A percentile compares a stretch with the other conserved stretches of the same genome.
phyloP scores from a whole-genome alignment of 1,140 invertebrate genomes.

The Meloidogyne floridensis region DNA sequence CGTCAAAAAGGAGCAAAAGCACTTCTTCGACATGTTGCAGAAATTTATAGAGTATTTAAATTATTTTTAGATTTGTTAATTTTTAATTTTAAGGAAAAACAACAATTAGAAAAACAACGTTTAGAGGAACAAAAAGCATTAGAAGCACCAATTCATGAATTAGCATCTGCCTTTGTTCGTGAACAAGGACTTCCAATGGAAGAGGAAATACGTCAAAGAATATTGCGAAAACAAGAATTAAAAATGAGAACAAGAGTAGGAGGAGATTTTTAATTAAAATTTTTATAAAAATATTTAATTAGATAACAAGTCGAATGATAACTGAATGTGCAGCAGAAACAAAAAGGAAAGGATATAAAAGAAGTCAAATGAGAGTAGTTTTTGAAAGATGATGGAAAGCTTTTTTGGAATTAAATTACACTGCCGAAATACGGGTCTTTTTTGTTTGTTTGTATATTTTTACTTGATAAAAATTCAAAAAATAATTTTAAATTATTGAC shows the following conservation, averaged over 20 bases:
- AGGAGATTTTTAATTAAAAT: not conserved
- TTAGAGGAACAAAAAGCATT: not conserved
- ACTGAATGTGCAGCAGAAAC: not conserved
- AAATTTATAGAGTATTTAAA: constrained; percentile 25
- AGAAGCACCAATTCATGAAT: constrained; percentile 28
- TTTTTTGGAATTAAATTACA: not conserved
- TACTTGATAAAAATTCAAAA: not conserved
- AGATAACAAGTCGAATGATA: constrained; percentile 8
- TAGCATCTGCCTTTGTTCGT: constrained; percentile 40
- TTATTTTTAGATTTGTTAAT: not conserved
- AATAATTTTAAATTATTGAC: not conserved
- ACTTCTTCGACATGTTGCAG: constrained; percentile 29
- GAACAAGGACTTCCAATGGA: constrained; percentile 37
- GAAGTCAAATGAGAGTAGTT: constrained; percentile 2
- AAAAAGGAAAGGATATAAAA: not conserved
- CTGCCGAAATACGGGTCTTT: constrained; percentile 13
- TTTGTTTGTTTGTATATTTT: not conserved
- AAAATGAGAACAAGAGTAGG: constrained; percentile 33
- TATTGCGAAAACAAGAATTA: constrained; percentile 36
- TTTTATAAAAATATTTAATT: not conserved
- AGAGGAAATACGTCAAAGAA: constrained; percentile 29
- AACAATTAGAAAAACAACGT: constrained; percentile 12
- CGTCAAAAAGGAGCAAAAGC: constrained; percentile 35
- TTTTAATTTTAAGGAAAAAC: constrained; percentile 10
- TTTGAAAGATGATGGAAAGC: not conserved